Percentiles rank a stretch among this genome's conserved stretches.
Conservation (phyloP, 23 tunicate genomes). For the Ciona savignyi region DNA sequence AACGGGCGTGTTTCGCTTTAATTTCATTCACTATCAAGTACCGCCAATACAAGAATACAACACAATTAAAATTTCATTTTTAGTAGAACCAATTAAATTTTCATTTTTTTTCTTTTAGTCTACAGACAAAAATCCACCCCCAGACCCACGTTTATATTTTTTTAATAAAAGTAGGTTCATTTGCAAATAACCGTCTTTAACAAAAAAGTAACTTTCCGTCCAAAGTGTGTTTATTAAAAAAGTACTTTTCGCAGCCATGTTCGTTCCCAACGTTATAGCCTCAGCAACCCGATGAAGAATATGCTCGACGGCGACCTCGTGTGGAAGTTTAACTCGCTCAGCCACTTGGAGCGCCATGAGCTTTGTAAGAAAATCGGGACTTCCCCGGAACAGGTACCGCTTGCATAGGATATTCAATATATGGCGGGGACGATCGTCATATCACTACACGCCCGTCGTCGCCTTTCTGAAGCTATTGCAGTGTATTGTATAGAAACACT, state of each 20-base stretch:
- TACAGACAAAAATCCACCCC: neutral
- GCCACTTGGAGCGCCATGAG: slow-evolving; percentile 65
- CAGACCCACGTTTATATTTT: neutral
- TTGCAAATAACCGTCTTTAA: too few relatives aligned
- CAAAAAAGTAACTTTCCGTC: too few relatives aligned
- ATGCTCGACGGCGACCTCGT: slow-evolving; percentile 90
- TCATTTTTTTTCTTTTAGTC: neutral
- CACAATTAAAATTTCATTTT: too few relatives aligned
- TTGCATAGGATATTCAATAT: too few relatives aligned
- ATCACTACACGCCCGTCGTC: too few relatives aligned
- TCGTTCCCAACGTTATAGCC: slow-evolving; percentile 6
- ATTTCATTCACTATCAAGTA: too few relatives aligned
- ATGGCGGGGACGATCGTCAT: too few relatives aligned
- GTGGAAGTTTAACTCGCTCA: slow-evolving; percentile 48
- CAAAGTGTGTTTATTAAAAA: neutral
- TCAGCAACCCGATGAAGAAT: slow-evolving; percentile 60
- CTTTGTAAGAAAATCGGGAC: slow-evolving; percentile 85
- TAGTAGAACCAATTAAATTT: too few relatives aligned
- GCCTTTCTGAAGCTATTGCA: too few relatives aligned
- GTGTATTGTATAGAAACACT: too few relatives aligned
- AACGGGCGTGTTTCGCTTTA: too few relatives aligned
- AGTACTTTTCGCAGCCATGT: slow-evolving; percentile 11
- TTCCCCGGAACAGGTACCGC: slow-evolving; percentile 69
- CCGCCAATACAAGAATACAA: neutral
- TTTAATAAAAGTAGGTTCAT: too few relatives aligned